phyloP scores from a whole-genome alignment of 2,797 vertebrate genomes.

The Macrochelys suwanniensis region DNA sequence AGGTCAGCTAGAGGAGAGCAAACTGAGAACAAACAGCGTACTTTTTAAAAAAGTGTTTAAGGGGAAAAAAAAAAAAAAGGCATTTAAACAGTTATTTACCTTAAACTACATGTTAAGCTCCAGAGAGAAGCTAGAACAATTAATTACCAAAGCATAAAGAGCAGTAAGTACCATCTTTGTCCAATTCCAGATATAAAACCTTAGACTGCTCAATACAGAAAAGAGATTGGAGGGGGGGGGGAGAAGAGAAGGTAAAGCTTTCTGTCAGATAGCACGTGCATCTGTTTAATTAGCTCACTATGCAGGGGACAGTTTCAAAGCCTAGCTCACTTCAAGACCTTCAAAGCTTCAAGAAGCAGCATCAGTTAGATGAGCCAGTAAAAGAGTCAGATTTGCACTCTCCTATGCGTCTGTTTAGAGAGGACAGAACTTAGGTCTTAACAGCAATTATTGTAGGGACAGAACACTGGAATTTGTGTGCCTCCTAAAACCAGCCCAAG shows the following conservation, averaged over 20 bases:
- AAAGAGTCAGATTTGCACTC: background rate
- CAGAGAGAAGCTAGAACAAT: background rate
- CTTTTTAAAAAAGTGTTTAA: background rate
- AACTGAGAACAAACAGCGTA: background rate
- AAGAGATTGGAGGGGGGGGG: background rate
- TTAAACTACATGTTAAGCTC: background rate
- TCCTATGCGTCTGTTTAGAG: background rate
- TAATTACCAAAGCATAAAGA: background rate
- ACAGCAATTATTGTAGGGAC: conserved; percentile 47
- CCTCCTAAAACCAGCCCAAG: conserved; percentile 39
- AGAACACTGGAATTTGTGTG: conserved; percentile 13
- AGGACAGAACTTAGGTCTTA: background rate
- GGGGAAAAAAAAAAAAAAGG: background rate
- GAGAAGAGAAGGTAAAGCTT: background rate
- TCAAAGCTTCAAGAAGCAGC: background rate
- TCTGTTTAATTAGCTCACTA: background rate
- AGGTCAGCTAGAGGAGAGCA: background rate
- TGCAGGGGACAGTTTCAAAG: background rate
- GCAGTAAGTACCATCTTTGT: conserved; percentile 24
- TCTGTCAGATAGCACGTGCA: background rate
- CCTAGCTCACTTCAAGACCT: background rate
- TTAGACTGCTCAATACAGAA: background rate
- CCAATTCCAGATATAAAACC: conserved; percentile 15
- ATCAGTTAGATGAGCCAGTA: background rate
- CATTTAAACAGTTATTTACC: background rate